Conservation (phyloP, 1,140 invertebrate species). For the Bombus breviceps region DNA sequence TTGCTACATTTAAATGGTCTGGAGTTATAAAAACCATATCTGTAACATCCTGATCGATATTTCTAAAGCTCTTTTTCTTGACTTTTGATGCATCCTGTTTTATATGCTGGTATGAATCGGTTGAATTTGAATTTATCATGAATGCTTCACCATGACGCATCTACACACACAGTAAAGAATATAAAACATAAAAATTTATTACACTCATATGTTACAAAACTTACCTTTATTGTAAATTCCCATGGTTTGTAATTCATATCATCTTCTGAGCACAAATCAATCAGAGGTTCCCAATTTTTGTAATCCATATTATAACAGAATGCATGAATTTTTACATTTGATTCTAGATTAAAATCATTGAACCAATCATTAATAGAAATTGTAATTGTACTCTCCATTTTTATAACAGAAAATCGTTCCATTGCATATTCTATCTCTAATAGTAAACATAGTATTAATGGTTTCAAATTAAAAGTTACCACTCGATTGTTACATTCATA, state of each 20-base stretch:
- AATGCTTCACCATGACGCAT: slow-evolving; percentile 85
- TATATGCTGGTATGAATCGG: slow-evolving; percentile 65
- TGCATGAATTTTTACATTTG: slow-evolving; percentile 85
- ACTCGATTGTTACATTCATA: slow-evolving; percentile 49
- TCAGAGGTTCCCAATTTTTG: slow-evolving; percentile 90
- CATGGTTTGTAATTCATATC: slow-evolving; percentile 88
- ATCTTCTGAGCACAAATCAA: slow-evolving; percentile 88
- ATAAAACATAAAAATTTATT: not conserved
- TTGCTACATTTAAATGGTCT: slow-evolving; percentile 65
- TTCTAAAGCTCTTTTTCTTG: slow-evolving; percentile 65
- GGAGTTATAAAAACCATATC: slow-evolving; percentile 81
- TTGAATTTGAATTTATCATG: slow-evolving; percentile 83
- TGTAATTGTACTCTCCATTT: slow-evolving; percentile 68
- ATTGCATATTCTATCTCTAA: slow-evolving; percentile 77
- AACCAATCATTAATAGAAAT: slow-evolving; percentile 73
- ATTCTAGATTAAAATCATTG: slow-evolving; percentile 74
- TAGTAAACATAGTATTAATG: slow-evolving; percentile 69
- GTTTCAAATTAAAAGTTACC: slow-evolving; percentile 73
- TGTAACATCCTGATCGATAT: slow-evolving; percentile 74
- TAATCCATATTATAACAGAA: slow-evolving; percentile 90
- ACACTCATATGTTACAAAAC: not conserved
- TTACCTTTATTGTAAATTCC: slow-evolving; percentile 88
- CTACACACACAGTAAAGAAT: slow-evolving; percentile 57
- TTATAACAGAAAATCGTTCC: slow-evolving; percentile 76
- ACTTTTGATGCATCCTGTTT: slow-evolving; percentile 62